Percentiles rank a stretch among this genome's conserved stretches.
phyloP scores from a whole-genome alignment of 1,140 invertebrate genomes.

The Microplitis mediator region DNA sequence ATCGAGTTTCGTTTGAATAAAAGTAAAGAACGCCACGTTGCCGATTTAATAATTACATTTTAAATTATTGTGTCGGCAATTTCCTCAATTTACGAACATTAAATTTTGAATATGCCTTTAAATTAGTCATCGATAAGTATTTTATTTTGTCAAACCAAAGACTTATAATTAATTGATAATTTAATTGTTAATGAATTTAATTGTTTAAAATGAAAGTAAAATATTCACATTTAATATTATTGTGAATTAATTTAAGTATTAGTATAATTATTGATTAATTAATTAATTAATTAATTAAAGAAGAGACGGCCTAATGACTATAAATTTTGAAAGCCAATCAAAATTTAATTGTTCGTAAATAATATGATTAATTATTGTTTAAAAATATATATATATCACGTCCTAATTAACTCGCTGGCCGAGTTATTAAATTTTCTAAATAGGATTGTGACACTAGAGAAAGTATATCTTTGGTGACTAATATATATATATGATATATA shows the following conservation, averaged over 20 bases:
- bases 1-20: slow-evolving; percentile 42
- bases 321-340: not conserved
- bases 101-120: slow-evolving; percentile 11
- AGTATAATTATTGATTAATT: no score
- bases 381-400: slow-evolving; percentile 25
- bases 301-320: not conserved
- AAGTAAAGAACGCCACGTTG: not conserved
- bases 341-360: slow-evolving; percentile 4
- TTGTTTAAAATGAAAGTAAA: not conserved
- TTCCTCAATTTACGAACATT: not conserved
- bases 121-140: not conserved
- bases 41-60: not conserved
- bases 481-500: slow-evolving; percentile 23
- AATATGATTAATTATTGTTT: not conserved
- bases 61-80: slow-evolving; percentile 28
- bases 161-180: not conserved
- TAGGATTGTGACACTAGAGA: slow-evolving; percentile 10
- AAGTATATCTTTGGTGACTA: slow-evolving; percentile 25
- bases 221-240: not conserved
- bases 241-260: no score
- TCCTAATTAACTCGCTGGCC: slow-evolving; percentile 45
- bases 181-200: no score
- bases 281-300: not conserved
- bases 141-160: not conserved
- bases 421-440: slow-evolving; percentile 30